Percentiles rank a stretch among this genome's conserved stretches.
Evolutionary conservation across 1,140 invertebrate genomes (phyloP).

Genomic region (Akabosia matsudoensis): DNA sequence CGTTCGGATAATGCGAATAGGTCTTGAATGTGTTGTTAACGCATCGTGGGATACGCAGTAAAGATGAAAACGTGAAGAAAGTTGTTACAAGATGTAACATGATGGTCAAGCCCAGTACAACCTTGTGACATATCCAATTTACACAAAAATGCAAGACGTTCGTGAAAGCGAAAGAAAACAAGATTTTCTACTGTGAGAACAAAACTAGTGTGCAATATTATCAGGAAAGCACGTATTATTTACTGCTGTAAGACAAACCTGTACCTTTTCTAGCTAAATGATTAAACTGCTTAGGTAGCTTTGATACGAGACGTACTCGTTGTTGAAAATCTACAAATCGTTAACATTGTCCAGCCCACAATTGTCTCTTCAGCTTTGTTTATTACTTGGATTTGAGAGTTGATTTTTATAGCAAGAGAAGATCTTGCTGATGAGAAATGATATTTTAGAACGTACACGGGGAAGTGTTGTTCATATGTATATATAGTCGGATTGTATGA

Average conservation of each 20-base stretch:
- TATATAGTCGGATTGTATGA: too few species aligned
- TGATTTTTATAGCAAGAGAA: background rate
- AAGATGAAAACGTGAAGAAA: too few species aligned
- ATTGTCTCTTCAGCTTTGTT: background rate
- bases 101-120: background rate
- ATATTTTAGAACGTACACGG: background rate
- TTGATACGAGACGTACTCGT: too few species aligned
- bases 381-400: background rate
- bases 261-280: constrained; percentile 2
- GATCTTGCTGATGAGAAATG: background rate
- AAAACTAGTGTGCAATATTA: background rate
- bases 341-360: constrained; percentile 10
- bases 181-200: background rate
- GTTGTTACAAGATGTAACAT: too few species aligned
- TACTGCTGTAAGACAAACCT: too few species aligned
- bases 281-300: background rate
- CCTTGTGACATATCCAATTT: background rate
- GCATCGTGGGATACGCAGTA: too few species aligned
- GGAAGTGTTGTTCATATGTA: background rate
- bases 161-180: constrained; percentile 1
- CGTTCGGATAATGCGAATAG: too few species aligned
- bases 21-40: too few species aligned
- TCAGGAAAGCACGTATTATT: background rate
- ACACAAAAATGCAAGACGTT: background rate
- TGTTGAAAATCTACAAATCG: background rate